Conservation (phyloP, 2,888 invertebrate genomes). For the Temnothorax ravouxi region DNA sequence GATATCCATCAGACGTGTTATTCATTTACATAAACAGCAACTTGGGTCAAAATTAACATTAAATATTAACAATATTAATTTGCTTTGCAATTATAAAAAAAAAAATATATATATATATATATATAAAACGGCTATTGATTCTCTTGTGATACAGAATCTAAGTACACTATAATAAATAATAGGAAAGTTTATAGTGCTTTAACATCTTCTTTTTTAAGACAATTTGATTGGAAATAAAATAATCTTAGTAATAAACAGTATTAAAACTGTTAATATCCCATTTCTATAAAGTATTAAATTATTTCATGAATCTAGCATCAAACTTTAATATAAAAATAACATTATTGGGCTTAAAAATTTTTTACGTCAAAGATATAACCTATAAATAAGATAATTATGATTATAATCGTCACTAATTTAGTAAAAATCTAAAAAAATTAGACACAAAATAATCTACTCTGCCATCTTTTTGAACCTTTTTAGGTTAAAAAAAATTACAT, state of each 20-base stretch:
- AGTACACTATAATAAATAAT: slow-evolving; percentile 8
- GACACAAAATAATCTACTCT: not conserved
- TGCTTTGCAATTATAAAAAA: not conserved
- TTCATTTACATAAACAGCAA: slow-evolving; percentile 27
- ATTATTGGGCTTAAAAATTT: not conserved
- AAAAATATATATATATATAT: no score
- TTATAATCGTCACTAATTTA: not conserved
- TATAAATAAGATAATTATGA: slow-evolving; percentile 7
- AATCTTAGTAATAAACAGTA: not conserved
- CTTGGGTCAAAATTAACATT: not conserved
- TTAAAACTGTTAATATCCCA: not conserved
- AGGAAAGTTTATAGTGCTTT: not conserved
- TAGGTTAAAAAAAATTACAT: not conserved
- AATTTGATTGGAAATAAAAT: not conserved
- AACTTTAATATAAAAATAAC: not conserved
- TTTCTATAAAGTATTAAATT: not conserved
- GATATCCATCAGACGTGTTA: slow-evolving; percentile 16
- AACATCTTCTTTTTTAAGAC: not conserved
- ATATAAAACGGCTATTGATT: not conserved
- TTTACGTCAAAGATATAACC: not conserved
- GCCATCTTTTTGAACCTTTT: not conserved
- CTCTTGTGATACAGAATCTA: not conserved
- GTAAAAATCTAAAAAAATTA: not conserved
- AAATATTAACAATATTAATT: not conserved
- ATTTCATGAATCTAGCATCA: not conserved